phyloP scores from a whole-genome alignment of 2,888 invertebrate species.

The Sinhomidia bicolor region DNA sequence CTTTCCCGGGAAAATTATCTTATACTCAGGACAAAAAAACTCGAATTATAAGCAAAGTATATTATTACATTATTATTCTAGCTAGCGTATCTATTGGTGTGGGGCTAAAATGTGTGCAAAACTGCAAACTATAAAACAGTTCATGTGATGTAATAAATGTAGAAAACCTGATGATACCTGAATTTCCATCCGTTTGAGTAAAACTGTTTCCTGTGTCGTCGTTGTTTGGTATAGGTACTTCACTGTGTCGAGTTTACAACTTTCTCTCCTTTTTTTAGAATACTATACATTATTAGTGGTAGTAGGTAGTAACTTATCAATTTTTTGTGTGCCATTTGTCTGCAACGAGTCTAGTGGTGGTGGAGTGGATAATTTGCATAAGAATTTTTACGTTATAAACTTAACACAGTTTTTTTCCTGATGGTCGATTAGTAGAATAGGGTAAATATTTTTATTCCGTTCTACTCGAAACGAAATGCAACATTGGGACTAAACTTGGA shows the following conservation, averaged over 20 bases:
- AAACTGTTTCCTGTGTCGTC: neutral
- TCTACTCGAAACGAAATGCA: conserved; percentile 45
- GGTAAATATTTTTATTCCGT: neutral
- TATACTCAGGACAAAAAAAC: conserved; percentile 17
- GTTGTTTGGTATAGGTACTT: neutral
- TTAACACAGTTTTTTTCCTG: neutral
- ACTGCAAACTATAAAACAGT: neutral
- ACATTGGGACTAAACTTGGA: conserved; percentile 55
- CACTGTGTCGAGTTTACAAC: too few relatives aligned
- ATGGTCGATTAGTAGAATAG: neutral
- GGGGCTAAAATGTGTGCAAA: neutral
- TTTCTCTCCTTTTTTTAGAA: neutral
- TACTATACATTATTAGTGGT: neutral
- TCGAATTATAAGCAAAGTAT: too few relatives aligned
- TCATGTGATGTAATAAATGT: neutral
- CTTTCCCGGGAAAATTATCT: neutral
- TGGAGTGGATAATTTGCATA: neutral
- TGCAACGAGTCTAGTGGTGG: conserved; percentile 34
- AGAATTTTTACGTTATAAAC: neutral
- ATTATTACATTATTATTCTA: neutral
- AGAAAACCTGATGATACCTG: conserved; percentile 46
- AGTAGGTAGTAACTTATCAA: neutral
- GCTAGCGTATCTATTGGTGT: neutral
- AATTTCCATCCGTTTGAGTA: conserved; percentile 10
- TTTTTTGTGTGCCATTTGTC: conserved; percentile 48